Conservation (phyloP, 2,797 vertebrate species). For the Tamandua tetradactyla region DNA sequence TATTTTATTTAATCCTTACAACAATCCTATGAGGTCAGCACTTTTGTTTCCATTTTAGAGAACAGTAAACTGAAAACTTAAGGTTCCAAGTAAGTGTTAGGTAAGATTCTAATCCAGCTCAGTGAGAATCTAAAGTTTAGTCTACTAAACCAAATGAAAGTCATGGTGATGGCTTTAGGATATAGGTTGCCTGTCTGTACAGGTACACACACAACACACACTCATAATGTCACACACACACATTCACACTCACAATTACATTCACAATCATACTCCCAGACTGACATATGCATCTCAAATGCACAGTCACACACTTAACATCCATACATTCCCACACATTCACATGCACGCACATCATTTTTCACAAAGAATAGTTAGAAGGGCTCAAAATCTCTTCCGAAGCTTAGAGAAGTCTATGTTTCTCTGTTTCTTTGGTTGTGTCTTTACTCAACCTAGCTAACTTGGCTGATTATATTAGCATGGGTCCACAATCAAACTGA, state of each 20-base stretch:
- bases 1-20: background rate
- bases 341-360: background rate
- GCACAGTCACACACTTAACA: background rate
- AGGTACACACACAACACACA: background rate
- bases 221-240: background rate
- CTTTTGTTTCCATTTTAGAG: background rate
- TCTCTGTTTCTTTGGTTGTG: background rate
- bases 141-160: accelerated
- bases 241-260: background rate
- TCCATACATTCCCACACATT: background rate
- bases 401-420: background rate
- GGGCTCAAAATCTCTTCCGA: background rate
- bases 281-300: background rate
- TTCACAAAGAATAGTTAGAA: background rate
- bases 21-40: background rate
- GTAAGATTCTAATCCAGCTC: too few species aligned
- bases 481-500: too few species aligned
- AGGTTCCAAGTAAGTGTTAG: background rate
- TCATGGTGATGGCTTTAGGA: background rate
- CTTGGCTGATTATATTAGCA: background rate
- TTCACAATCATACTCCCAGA: background rate
- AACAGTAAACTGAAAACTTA: background rate
- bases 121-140: background rate
- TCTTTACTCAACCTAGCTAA: background rate
- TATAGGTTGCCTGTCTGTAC: background rate